phyloP scores from a whole-genome alignment of 2,113 vertebrate species.

The Trogon surrucura region DNA sequence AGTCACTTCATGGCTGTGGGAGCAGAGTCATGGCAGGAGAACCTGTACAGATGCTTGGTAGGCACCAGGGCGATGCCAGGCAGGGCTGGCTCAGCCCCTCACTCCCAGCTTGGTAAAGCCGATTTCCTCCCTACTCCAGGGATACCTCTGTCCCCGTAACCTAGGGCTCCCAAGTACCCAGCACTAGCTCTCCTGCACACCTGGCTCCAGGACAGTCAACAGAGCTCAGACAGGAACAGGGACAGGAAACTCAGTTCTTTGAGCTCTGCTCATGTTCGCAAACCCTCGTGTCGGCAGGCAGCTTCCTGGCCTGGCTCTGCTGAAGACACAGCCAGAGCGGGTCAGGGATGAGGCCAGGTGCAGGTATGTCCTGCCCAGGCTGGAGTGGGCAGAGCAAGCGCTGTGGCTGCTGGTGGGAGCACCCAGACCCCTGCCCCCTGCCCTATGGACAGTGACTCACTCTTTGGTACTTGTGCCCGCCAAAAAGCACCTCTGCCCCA shows the following conservation, averaged over 20 bases:
- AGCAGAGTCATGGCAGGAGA: neutral
- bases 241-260: slow-evolving; percentile 5
- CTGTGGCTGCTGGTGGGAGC: neutral
- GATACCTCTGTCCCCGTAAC: neutral
- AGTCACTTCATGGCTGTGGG: neutral
- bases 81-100: neutral
- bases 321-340: neutral
- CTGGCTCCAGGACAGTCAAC: neutral
- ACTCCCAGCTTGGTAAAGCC: neutral
- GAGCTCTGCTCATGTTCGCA: neutral
- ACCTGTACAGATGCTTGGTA: neutral
- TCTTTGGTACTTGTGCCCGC: neutral
- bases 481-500: neutral
- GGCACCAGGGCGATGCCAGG: neutral
- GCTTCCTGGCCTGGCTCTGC: neutral
- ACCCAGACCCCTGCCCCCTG: neutral
- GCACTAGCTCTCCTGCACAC: neutral
- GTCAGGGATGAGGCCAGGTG: neutral
- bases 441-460: neutral
- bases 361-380: neutral
- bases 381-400: neutral
- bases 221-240: neutral
- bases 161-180: neutral
- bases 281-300: fast-evolving
- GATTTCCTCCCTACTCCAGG: neutral